A percentile compares a stretch with the other conserved stretches of the same genome.
Evolutionary conservation across 2,888 invertebrate species (phyloP).

Genomic region (Pelosia muscerda): DNA sequence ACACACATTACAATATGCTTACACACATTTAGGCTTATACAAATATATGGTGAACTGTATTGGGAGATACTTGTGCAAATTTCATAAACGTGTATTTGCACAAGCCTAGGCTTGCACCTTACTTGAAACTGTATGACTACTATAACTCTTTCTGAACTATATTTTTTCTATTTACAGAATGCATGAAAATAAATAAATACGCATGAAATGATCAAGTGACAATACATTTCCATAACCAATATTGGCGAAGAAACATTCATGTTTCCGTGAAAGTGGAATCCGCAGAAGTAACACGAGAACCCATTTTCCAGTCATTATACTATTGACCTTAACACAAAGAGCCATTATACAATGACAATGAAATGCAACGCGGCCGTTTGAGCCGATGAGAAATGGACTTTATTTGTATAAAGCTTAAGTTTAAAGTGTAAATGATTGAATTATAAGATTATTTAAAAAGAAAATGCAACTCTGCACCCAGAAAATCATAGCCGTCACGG

Average conservation of each 20-base stretch:
- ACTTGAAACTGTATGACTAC: no score
- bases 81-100: no score
- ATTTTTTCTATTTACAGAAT: not conserved
- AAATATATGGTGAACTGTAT: no score
- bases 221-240: conserved; percentile 20
- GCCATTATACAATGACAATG: conserved; percentile 64
- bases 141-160: not conserved
- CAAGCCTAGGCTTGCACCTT: no score
- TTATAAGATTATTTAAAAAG: not conserved
- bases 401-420: conserved; percentile 22
- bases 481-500: not conserved
- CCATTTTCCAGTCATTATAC: conserved; percentile 59
- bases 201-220: conserved; percentile 5
- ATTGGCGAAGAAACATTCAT: conserved; percentile 38
- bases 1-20: no score
- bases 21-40: no score
- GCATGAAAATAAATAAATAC: not conserved
- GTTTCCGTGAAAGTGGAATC: conserved; percentile 65
- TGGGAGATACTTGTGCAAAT: no score
- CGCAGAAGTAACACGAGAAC: conserved; percentile 69
- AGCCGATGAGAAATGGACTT: conserved; percentile 27
- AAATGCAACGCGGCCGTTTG: conserved; percentile 59
- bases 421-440: conserved; percentile 11
- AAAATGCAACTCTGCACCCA: not conserved
- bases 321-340: conserved; percentile 76